These are phyloP conservation scores for Spea bombifrons DNA, from an alignment of 2,113 vertebrate species.

Conservation along the genomic window DNA sequence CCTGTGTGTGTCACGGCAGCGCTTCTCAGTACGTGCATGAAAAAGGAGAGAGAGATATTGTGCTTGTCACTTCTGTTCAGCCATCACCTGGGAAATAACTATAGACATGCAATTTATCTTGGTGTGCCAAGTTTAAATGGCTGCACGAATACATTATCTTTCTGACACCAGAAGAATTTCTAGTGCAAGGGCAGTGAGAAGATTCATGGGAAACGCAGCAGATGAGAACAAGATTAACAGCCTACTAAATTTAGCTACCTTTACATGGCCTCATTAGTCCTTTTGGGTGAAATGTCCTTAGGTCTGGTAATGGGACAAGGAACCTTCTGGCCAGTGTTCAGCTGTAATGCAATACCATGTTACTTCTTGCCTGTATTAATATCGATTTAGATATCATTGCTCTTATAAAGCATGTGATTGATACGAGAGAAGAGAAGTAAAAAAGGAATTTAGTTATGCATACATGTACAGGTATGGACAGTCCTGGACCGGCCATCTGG, in stretches of 20 bases:
- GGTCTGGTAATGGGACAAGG: too few species aligned
- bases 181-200: background rate
- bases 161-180: constrained; percentile 40
- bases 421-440: too few species aligned
- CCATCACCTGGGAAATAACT: constrained; percentile 47
- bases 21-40: constrained; percentile 28
- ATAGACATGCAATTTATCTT: constrained; percentile 49
- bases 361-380: too few species aligned
- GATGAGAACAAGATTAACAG: background rate
- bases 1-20: constrained; percentile 36
- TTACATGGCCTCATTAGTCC: background rate
- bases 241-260: background rate
- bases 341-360: too few species aligned
- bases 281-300: too few species aligned
- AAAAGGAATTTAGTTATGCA: too few species aligned
- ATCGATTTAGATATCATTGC: too few species aligned
- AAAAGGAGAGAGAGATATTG: constrained; percentile 34
- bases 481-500: too few species aligned
- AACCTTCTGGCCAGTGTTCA: too few species aligned
- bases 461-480: too few species aligned
- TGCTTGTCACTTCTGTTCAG: constrained; percentile 46
- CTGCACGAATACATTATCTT: constrained; percentile 47
- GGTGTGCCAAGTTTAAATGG: constrained; percentile 44
- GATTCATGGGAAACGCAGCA: constrained; percentile 1
- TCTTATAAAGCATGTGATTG: too few species aligned